Percentiles rank a stretch among this genome's conserved stretches.
Evolutionary conservation across 2,888 invertebrate genomes (phyloP).

Genomic region (Perithous albicinctus): DNA sequence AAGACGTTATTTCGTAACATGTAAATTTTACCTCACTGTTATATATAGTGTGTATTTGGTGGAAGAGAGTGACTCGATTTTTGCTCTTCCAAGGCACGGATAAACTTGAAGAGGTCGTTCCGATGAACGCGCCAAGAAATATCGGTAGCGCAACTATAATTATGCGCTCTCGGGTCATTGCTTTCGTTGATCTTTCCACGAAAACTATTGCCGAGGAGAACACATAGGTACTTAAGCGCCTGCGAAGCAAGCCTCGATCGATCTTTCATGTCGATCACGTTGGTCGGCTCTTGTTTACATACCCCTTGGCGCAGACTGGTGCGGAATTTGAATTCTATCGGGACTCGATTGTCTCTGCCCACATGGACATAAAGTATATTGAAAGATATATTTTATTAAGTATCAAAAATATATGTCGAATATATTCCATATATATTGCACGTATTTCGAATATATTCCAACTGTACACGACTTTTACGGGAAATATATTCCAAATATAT

Average conservation of each 20-base stretch:
- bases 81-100: slow-evolving; percentile 17
- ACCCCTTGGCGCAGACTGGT: slow-evolving; percentile 75
- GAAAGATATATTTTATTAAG: too few species aligned
- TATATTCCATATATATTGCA: too few species aligned
- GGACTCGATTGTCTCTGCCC: slow-evolving; percentile 53
- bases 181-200: slow-evolving; percentile 77
- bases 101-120: slow-evolving; percentile 58
- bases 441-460: too few species aligned
- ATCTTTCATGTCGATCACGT: slow-evolving; percentile 81
- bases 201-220: slow-evolving; percentile 72
- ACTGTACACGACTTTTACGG: too few species aligned
- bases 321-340: slow-evolving; percentile 79
- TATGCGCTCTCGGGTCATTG: slow-evolving; percentile 65
- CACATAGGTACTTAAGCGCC: slow-evolving; percentile 6
- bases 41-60: too few species aligned
- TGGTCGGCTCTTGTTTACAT: slow-evolving; percentile 81
- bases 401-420: too few species aligned
- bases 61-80: slow-evolving; percentile 16
- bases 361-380: too few species aligned
- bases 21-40: too few species aligned
- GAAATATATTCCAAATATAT: too few species aligned
- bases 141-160: slow-evolving; percentile 63
- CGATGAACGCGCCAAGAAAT: slow-evolving; percentile 43
- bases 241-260: slow-evolving; percentile 65
- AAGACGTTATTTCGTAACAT: too few species aligned